A percentile compares a stretch with the other conserved stretches of the same genome.
Conservation (phyloP, 2,888 invertebrate genomes). For the Cordilura impudica region DNA sequence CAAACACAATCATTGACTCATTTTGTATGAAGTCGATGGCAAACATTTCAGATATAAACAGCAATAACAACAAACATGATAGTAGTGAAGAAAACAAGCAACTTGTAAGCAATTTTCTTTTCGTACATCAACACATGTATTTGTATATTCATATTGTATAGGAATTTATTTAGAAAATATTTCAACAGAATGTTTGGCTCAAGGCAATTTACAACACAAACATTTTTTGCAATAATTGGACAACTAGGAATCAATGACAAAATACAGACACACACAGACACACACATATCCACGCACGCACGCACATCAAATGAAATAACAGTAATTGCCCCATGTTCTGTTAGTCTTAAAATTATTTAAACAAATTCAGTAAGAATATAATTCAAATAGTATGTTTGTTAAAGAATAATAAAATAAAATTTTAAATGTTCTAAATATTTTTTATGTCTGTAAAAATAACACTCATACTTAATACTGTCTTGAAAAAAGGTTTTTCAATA, state of each 20-base stretch:
- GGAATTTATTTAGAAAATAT: no score
- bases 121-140: slow-evolving; percentile 16
- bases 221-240: slow-evolving; percentile 48
- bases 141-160: neutral
- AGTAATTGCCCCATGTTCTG: no score
- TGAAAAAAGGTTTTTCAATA: no score
- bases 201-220: slow-evolving; percentile 34
- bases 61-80: neutral
- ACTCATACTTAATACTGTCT: no score
- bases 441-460: no score
- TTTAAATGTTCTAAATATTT: no score
- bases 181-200: neutral
- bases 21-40: slow-evolving; percentile 6
- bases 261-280: neutral
- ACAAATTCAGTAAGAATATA: no score
- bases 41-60: neutral
- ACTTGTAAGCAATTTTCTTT: slow-evolving; percentile 36
- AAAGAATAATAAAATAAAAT: no score
- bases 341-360: no score
- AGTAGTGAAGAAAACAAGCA: slow-evolving; percentile 21
- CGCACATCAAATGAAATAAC: neutral
- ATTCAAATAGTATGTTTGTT: no score
- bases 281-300: neutral
- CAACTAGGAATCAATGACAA: slow-evolving; percentile 36
- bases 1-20: slow-evolving; percentile 9